A percentile compares a stretch with the other conserved stretches of the same genome.
Evolutionary conservation across 2,113 vertebrate species (phyloP).

Genomic region (Hippocampus abdominalis): DNA sequence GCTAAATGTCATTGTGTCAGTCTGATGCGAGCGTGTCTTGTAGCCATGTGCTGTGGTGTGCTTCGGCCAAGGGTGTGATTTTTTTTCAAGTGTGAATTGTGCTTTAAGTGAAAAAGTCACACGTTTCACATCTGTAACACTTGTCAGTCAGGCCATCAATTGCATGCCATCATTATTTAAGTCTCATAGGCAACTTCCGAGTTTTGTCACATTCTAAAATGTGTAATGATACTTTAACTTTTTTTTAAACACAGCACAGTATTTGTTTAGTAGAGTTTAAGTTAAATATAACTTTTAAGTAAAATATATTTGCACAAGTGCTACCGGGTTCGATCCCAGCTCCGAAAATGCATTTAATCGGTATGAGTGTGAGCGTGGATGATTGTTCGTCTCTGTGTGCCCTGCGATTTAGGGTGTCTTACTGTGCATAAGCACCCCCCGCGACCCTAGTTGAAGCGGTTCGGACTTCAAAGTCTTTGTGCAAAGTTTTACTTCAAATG

Average conservation of each 20-base stretch:
- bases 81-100: constrained; percentile 42
- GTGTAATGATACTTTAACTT: neutral
- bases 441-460: too few species aligned
- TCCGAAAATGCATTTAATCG: too few species aligned
- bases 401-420: too few species aligned
- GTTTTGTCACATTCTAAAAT: constrained; percentile 1
- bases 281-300: neutral
- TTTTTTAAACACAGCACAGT: neutral
- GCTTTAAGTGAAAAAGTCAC: constrained; percentile 42
- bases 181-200: neutral
- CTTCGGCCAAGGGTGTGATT: constrained; percentile 37
- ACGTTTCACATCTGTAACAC: constrained; percentile 37
- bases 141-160: constrained; percentile 36
- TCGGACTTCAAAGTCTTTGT: too few species aligned
- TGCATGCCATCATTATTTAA: neutral
- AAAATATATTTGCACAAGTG: neutral
- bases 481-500: too few species aligned
- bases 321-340: too few species aligned
- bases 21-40: constrained; percentile 8
- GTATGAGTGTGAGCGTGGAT: too few species aligned
- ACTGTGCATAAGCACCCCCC: too few species aligned
- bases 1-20: constrained; percentile 16
- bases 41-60: constrained; percentile 10
- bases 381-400: too few species aligned
- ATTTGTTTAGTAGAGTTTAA: neutral